Evolutionary conservation across 1,140 invertebrate species (phyloP).

Genomic region (Anoplophora glabripennis): DNA sequence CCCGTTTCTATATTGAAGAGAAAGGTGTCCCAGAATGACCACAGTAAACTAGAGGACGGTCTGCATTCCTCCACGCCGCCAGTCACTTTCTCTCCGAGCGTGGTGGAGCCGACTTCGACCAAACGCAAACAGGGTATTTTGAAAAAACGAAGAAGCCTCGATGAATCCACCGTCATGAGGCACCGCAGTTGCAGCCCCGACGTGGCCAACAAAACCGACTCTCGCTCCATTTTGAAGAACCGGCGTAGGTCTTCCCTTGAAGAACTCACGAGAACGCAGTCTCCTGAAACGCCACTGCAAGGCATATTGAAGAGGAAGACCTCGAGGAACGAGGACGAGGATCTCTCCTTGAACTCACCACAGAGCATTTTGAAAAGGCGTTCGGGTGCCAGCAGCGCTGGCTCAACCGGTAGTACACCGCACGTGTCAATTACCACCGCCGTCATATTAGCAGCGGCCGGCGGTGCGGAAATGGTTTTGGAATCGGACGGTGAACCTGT

Average conservation of each 20-base stretch:
- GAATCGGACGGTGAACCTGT: constrained; percentile 58
- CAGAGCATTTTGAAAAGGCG: constrained; percentile 75
- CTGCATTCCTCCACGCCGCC: constrained; percentile 59
- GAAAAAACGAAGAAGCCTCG: constrained; percentile 75
- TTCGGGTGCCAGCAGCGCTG: constrained; percentile 56
- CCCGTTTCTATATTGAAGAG: constrained; percentile 77
- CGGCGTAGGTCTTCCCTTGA: constrained; percentile 67
- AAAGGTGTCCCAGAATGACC: constrained; percentile 65
- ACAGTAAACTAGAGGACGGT: constrained; percentile 40
- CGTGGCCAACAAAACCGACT: constrained; percentile 58
- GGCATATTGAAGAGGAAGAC: constrained; percentile 68
- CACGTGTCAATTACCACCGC: constrained; percentile 70
- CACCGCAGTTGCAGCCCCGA: constrained; percentile 67
- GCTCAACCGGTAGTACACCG: constrained; percentile 56
- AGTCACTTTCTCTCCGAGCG: constrained; percentile 67
- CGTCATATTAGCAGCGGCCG: constrained; percentile 64
- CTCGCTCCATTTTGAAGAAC: constrained; percentile 66
- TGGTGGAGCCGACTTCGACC: constrained; percentile 58
- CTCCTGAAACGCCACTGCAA: constrained; percentile 57
- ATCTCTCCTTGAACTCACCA: constrained; percentile 58
- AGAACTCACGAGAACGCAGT: constrained; percentile 58
- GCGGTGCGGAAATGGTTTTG: constrained; percentile 55
- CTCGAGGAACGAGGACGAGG: constrained; percentile 57
- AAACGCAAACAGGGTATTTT: constrained; percentile 69
- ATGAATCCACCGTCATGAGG: constrained; percentile 69